These are phyloP conservation scores for Taxidea taxus DNA, from an alignment of 2,113 vertebrate species.

Conservation along the genomic window DNA sequence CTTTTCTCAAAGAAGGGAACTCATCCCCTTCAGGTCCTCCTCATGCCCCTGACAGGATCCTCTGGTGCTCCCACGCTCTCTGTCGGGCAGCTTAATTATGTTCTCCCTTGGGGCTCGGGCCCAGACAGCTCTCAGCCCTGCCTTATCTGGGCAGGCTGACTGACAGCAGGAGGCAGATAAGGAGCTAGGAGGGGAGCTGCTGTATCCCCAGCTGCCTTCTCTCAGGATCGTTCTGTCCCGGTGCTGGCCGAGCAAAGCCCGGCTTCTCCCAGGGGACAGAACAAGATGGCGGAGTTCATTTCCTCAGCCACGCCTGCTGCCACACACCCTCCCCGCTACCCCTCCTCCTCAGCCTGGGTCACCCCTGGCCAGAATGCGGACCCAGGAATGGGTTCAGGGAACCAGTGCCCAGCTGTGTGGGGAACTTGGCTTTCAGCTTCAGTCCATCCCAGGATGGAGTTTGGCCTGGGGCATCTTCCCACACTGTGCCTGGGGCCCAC, in stretches of 20 bases:
- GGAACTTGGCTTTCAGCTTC: neutral
- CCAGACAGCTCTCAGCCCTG: constrained; percentile 43
- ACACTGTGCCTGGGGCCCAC: neutral
- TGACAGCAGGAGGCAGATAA: constrained; percentile 37
- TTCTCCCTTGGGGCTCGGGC: constrained; percentile 5
- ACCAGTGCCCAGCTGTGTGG: neutral
- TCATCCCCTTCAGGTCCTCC: neutral
- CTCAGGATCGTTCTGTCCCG: neutral
- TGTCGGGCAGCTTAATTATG: constrained; percentile 46
- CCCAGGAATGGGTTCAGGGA: neutral
- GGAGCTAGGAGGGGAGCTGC: constrained; percentile 9
- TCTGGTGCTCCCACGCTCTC: neutral
- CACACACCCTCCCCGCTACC: neutral
- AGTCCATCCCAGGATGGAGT: neutral
- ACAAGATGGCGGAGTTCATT: neutral
- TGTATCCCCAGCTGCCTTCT: neutral
- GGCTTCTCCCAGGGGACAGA: neutral
- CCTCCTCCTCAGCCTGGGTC: neutral
- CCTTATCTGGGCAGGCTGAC: constrained; percentile 51
- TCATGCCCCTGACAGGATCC: neutral
- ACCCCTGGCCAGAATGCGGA: neutral
- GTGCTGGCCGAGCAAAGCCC: neutral
- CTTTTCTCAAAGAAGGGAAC: neutral
- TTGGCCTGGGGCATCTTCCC: neutral
- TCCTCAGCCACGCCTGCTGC: neutral